Conservation (phyloP, 2,113 vertebrate species). For the Indicator indicator region DNA sequence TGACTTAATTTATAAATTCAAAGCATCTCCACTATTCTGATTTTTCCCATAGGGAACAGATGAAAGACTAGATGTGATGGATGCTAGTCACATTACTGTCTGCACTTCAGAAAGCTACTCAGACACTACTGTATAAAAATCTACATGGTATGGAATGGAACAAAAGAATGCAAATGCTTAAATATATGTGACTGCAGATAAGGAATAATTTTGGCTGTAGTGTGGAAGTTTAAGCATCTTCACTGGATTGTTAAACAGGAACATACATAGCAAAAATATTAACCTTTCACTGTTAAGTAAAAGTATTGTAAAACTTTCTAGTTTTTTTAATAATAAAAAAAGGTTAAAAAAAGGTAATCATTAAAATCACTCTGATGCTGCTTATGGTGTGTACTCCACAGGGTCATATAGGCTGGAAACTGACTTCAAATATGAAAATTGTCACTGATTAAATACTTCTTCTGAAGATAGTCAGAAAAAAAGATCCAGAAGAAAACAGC, state of each 20-base stretch:
- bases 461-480: background rate
- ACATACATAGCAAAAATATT: background rate
- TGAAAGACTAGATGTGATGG: background rate
- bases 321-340: background rate
- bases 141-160: background rate
- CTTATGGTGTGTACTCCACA: background rate
- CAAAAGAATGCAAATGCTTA: background rate
- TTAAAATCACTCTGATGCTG: background rate
- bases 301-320: background rate
- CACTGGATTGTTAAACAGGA: background rate
- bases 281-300: background rate
- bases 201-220: background rate
- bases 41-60: slow-evolving; percentile 1
- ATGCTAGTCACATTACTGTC: background rate
- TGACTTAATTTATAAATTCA: slow-evolving; percentile 2
- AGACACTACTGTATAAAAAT: background rate
- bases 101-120: background rate
- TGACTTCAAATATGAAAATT: background rate
- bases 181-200: background rate
- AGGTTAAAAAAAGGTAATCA: background rate
- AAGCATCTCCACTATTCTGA: background rate
- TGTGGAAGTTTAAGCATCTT: background rate
- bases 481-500: background rate
- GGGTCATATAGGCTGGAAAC: background rate
- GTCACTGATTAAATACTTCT: background rate